Percentiles rank a stretch among this genome's conserved stretches.
Evolutionary conservation across 2,888 invertebrate genomes (phyloP).

Genomic region (Stratiomys singularior): DNA sequence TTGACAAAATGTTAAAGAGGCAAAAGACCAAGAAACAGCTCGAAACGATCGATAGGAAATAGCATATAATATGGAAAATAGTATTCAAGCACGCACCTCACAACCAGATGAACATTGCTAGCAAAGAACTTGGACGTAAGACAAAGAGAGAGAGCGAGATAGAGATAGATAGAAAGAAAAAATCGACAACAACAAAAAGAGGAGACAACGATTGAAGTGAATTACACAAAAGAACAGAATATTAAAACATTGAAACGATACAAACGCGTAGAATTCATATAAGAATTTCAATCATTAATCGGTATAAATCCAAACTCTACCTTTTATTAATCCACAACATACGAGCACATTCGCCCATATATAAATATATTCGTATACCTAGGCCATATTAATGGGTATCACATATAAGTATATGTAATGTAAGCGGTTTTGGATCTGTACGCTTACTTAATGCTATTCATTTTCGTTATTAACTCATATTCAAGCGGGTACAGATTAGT

Average conservation of each 20-base stretch:
- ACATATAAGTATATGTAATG: neutral
- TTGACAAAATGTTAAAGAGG: neutral
- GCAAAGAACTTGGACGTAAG: neutral
- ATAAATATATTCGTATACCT: neutral
- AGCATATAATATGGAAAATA: conserved; percentile 1
- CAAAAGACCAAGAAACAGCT: conserved; percentile 16
- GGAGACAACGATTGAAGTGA: neutral
- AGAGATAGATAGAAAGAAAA: too few species aligned
- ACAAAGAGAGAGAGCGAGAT: too few species aligned
- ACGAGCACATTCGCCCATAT: too few species aligned
- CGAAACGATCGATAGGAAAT: neutral
- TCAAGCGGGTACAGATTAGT: neutral
- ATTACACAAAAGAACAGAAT: conserved; percentile 13
- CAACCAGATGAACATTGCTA: neutral
- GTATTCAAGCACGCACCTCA: conserved; percentile 12
- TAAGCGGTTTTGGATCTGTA: neutral
- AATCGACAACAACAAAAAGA: too few species aligned
- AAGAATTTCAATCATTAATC: conserved; percentile 27
- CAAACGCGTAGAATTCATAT: conserved; percentile 21
- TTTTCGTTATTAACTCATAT: neutral
- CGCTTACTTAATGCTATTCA: neutral
- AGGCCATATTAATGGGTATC: neutral
- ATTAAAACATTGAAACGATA: conserved; percentile 11
- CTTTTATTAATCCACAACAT: conserved; percentile 7
- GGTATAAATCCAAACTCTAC: conserved; percentile 7